A percentile compares a stretch with the other conserved stretches of the same genome.
phyloP scores from a whole-genome alignment of 2,888 invertebrate species.

The Aleiodes testaceus region DNA sequence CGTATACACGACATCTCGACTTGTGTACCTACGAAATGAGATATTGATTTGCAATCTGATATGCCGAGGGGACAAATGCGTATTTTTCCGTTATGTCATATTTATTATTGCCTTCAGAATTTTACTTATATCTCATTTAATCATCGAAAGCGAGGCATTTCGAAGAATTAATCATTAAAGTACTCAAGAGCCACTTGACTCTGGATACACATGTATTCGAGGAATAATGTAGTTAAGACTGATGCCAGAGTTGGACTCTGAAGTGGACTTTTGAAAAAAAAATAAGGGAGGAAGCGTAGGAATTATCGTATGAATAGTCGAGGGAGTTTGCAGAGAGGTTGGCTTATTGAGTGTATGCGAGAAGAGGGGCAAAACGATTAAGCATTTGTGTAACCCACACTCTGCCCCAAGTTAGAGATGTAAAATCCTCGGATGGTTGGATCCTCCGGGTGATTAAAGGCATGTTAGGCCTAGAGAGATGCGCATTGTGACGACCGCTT shows the following conservation, averaged over 20 bases:
- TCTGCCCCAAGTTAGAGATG: conserved; percentile 45
- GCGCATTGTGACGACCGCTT: conserved; percentile 48
- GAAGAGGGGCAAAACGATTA: conserved; percentile 26
- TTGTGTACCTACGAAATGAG: conserved; percentile 65
- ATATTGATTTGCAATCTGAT: conserved; percentile 69
- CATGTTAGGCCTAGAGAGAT: conserved; percentile 66
- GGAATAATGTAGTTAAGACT: conserved; percentile 9
- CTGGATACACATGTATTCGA: not conserved
- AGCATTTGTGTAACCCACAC: conserved; percentile 25
- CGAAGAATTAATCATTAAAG: not conserved
- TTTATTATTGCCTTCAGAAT: not conserved
- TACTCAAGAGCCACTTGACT: not conserved
- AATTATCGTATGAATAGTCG: conserved; percentile 24
- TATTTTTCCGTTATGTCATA: conserved; percentile 11
- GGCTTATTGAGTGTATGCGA: conserved; percentile 7
- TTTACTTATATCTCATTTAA: not conserved
- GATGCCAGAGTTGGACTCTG: conserved; percentile 15
- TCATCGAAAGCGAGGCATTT: too few relatives aligned
- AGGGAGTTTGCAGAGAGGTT: conserved; percentile 15
- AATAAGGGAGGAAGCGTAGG: not conserved
- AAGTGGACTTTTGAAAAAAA: conserved; percentile 6
- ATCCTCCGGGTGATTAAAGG: conserved; percentile 51
- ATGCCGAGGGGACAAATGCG: conserved; percentile 43
- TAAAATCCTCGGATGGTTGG: conserved; percentile 57
- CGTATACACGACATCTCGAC: conserved; percentile 63